These are phyloP conservation scores for Pterostichus niger DNA, from an alignment of 2,888 invertebrate genomes.

Conservation along the genomic window DNA sequence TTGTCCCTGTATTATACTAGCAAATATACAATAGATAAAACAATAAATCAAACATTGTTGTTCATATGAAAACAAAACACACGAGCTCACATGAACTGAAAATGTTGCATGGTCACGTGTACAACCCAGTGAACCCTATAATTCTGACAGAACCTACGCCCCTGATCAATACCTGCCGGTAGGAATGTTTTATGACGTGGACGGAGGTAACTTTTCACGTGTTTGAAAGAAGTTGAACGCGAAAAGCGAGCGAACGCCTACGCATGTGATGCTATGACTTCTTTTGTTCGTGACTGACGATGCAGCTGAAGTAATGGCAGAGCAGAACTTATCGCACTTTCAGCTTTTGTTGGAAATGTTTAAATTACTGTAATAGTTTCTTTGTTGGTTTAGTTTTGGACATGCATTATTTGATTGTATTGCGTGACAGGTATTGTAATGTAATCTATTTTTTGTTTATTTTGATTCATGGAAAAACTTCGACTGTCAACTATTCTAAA, in stretches of 20 bases:
- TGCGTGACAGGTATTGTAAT: not conserved
- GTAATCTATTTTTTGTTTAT: not conserved
- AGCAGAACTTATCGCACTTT: slow-evolving; percentile 14
- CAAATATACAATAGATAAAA: not conserved
- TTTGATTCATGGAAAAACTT: not conserved
- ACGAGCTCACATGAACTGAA: slow-evolving; percentile 4
- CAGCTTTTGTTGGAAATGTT: not conserved
- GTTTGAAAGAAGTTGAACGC: slow-evolving; percentile 24
- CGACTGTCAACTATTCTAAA: too few relatives aligned
- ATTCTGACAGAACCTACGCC: not conserved
- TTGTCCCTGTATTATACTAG: too few relatives aligned
- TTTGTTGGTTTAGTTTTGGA: slow-evolving; percentile 1
- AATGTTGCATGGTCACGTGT: not conserved
- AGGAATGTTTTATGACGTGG: slow-evolving; percentile 10
- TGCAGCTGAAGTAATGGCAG: not conserved
- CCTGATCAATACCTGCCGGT: slow-evolving; percentile 39
- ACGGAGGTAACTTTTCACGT: slow-evolving; percentile 29
- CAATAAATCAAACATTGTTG: not conserved
- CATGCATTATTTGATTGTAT: slow-evolving; percentile 8
- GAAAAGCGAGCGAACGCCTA: slow-evolving; percentile 30
- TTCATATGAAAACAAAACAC: not conserved
- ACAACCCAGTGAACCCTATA: slow-evolving; percentile 3
- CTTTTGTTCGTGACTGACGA: slow-evolving; percentile 34
- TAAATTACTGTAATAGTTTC: slow-evolving; percentile 24
- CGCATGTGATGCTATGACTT: slow-evolving; percentile 19